Evolutionary conservation across 2,888 invertebrate genomes (phyloP), one percentile per base, ranked within the genome.

Genomic region (Lepeophtheirus nordmannii): DNA sequence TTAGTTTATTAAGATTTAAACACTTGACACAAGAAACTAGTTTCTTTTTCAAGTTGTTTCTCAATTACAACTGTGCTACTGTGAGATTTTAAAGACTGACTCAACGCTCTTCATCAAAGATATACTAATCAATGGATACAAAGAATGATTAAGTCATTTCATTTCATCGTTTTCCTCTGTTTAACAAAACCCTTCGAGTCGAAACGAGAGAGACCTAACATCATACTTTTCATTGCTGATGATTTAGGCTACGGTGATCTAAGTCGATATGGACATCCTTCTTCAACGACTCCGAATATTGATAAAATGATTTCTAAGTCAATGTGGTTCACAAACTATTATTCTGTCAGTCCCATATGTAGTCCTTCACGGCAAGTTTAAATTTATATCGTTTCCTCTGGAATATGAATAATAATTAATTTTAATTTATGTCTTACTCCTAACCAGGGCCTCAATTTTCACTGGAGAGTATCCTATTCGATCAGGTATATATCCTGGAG

Each of bases 391-490:
- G 8, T 5, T 17, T 14, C 23, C 7, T 12, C 22, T 41, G 7
- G 3, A 11, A 20, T 12, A n/a, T n/a, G n/a, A n/a, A n/a, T n/a
- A n/a, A n/a, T n/a, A n/a, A n/a, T n/a, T n/a, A n/a, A n/a, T n/a
- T n/a, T n/a, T n/a, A n/a, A n/a, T n/a, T n/a, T 1, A 63, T 57
- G 7, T n/a, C 37, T 20, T 39, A 8, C 12, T 14, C 12, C 70
- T 70, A 11, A 69, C 67, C 40, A 70, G 72, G 58, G 71, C 71
- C 0, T 70, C 72, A 5, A 67, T 72, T 10, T 68, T 72, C 17
- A 72, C 72, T 12, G 70, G 71, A 1, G 68, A 71, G 22, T 67
- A 71, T 30, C 71, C 71, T 23, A 67, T 71, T 0, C 67, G 71
- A 1, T 71, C 71, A 22, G 72, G 72, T 12, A 69, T 72, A 12